Evolutionary conservation across 2,888 invertebrate genomes (phyloP), one percentile per base, ranked within the genome.

Genomic region (Acleris emargana): DNA sequence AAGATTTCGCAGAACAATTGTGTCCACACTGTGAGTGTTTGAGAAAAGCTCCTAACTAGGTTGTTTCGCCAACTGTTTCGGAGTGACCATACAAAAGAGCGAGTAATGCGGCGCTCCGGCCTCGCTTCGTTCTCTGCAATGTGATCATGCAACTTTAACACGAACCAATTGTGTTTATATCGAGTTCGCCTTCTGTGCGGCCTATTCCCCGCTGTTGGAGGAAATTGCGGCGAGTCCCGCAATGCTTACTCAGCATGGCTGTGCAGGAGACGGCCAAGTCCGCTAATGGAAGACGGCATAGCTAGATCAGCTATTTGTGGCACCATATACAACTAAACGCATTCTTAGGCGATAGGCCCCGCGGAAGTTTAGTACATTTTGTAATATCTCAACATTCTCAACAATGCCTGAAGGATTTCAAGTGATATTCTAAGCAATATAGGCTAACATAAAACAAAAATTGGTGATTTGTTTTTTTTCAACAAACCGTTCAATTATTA

Each of bases 141-240:
- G 86, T 86, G 83, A 84, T 85, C 85, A 86, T 87, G 82, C 85
- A 88, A 88, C 78, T 88, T 89, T 88, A 87, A 88, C 86, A 79
- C 80, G 80, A 82, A 78, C 80, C 81, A 76, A 84, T 86, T 86
- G 84, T 83, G 76, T 80, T 80, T 80, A 76, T 83, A 88, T 88
- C 87, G 60, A 61, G 62, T 55, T 57, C 52, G 57, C 58, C 67
- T 67, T 62, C 25, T 62, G 67, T 62, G 58, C 57, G 62, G 73
- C 69, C 71, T 76, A 73, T 70, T 69, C 73, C 66, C 63, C 72
- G 69, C 68, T 71, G 70, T 68, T 71, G 73, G 74, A 86, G 91
- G 90, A 91, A 91, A 91, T 91, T 90, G 88, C 88, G 82, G 76
- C 74, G 76, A 75, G 73, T 77, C 77, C 77, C 79, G 77, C 71